phyloP scores from a whole-genome alignment of 2,888 invertebrate genomes.

The Rhagonycha fulva region DNA sequence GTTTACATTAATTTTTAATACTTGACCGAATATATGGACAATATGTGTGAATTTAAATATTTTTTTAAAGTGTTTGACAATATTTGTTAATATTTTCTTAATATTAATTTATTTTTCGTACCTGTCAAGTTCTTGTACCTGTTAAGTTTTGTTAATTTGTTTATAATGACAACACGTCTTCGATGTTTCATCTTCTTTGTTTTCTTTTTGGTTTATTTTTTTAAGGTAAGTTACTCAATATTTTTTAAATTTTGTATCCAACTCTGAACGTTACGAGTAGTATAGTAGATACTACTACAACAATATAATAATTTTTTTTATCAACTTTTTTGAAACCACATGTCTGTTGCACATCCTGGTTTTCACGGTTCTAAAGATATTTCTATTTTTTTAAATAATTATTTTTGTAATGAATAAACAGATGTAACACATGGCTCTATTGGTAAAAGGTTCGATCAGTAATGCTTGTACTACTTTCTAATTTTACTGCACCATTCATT shows the following conservation, averaged over 20 bases:
- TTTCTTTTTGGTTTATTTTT: constrained; percentile 23
- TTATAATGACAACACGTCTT: constrained; percentile 29
- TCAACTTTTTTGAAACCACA: constrained; percentile 12
- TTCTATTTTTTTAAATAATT: constrained; percentile 13
- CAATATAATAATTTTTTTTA: background rate
- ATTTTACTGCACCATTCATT: constrained; percentile 13
- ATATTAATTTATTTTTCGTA: constrained; percentile 21
- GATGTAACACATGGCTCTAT: constrained; percentile 25
- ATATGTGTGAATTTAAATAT: constrained; percentile 18
- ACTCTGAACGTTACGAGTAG: background rate
- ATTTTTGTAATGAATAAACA: constrained; percentile 20
- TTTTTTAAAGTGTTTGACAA: constrained; percentile 5
- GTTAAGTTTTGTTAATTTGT: constrained; percentile 29
- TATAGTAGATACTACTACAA: background rate
- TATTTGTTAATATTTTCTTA: constrained; percentile 21
- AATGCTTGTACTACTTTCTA: constrained; percentile 21
- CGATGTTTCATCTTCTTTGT: constrained; percentile 28
- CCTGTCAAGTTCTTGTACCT: constrained; percentile 28
- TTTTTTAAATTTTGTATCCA: background rate
- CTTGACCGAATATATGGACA: background rate
- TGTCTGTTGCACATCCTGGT: constrained; percentile 29
- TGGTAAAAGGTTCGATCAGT: constrained; percentile 13
- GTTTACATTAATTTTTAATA: constrained; percentile 6
- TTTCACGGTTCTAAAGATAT: constrained; percentile 24
- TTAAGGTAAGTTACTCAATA: constrained; percentile 30